Evolutionary conservation across 23 tunicate species (phyloP).

Genomic region (Pegea sp.): DNA sequence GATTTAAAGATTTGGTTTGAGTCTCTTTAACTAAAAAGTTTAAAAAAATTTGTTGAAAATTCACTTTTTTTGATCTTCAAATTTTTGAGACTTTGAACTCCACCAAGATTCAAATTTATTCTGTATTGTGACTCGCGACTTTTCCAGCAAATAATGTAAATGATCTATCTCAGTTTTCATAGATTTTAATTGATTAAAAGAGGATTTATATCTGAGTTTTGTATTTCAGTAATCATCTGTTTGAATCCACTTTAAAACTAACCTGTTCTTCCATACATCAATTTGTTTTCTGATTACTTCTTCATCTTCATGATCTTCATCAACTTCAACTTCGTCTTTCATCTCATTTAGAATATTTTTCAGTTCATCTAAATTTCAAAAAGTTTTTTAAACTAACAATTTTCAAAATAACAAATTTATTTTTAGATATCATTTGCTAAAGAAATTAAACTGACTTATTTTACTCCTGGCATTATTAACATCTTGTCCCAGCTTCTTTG

Average conservation of each 20-base stretch:
- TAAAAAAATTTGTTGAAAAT: no score
- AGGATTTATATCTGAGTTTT: no score
- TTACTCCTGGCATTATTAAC: conserved; percentile 61
- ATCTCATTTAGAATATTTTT: conserved; percentile 31
- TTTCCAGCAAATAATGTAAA: conserved; percentile 71
- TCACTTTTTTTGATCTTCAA: no score
- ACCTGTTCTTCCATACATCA: neutral
- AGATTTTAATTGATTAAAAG: conserved; percentile 43
- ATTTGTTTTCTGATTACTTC: neutral
- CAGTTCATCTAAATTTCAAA: conserved; percentile 20
- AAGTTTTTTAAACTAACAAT: neutral
- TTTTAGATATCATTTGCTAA: neutral
- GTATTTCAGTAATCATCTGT: neutral
- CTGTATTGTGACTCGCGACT: conserved; percentile 76
- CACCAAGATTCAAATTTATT: conserved; percentile 79
- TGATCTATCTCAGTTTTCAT: conserved; percentile 97
- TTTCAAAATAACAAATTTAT: neutral
- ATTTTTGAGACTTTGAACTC: conserved; percentile 15
- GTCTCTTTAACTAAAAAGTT: no score
- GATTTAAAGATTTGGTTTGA: no score
- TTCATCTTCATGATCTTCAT: neutral
- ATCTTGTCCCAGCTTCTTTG: conserved; percentile 56
- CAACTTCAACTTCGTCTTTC: conserved; percentile 14
- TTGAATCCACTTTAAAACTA: neutral
- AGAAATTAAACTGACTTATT: conserved; percentile 24